Evolutionary conservation across 1,140 invertebrate genomes (phyloP), one percentile per base, ranked within the genome.

Genomic region (Homarus americanus): DNA sequence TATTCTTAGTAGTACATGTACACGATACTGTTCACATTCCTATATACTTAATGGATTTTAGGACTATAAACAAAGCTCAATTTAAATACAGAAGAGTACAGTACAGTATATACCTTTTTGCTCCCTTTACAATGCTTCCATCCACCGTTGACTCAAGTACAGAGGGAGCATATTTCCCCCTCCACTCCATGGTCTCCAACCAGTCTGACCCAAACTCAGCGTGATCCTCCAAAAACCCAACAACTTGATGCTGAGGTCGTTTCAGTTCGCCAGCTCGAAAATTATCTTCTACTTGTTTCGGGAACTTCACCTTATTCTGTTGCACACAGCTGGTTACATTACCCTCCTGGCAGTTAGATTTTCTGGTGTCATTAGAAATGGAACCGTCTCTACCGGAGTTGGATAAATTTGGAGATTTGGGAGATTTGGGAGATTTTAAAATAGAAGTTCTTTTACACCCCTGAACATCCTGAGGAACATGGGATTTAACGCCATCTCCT

Each of bases 201-300:
- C 53, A 79, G 44, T 87, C 86, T 17, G 75, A 79, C 4, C 24
- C 24, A 63, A 87, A 87, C 24, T 87, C 86, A 53, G 76, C 86
- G 69, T 87, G 76, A 80, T 87, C 86, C 32, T 87, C 86, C 49
- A 87, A 41, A 66, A 87, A 87, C 12, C 76, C 76, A n/a, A 79
- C 53, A 32, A 87, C 28, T 41, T 79, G 75, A 63, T 87, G 76
- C 36, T 87, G 73, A 34, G 86, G 86, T 28, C 86, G n/a, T 44
- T 66, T 87, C 3, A 87, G 5, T 32, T 86, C 49, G 34, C 76
- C 49, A 66, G 58, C 7, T 63, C 12, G 17, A 17, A n/a, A n/a
- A 76, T 10, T 4, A 12, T 63, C 28, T n/a, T 63, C 36, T 36
- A 24, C 36, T 44, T 36, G 41, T 32, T 38, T 82, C 3, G 9